A percentile compares a stretch with the other conserved stretches of the same genome.
These are phyloP conservation scores for Drosophila truncata DNA, from an alignment of 1,140 invertebrate species.

Conservation along the genomic window DNA sequence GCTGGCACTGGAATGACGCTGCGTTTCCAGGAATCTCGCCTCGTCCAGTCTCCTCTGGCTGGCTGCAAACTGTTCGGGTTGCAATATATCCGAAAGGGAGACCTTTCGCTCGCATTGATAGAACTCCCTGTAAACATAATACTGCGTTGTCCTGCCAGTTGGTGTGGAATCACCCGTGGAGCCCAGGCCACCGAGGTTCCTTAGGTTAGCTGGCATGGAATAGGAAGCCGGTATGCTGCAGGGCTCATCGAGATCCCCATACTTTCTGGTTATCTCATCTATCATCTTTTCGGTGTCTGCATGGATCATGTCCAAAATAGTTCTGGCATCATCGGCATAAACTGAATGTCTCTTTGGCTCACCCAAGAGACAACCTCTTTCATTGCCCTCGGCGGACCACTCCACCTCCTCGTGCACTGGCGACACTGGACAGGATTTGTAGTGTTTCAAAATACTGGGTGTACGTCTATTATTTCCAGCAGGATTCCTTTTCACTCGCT, in stretches of 20 bases:
- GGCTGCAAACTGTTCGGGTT: constrained; percentile 70
- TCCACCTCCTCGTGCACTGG: constrained; percentile 89
- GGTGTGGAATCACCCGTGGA: constrained; percentile 69
- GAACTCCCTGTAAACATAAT: constrained; percentile 89
- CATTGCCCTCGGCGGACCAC: constrained; percentile 85
- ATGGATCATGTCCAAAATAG: constrained; percentile 88
- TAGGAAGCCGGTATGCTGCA: constrained; percentile 57
- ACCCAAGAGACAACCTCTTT: constrained; percentile 41
- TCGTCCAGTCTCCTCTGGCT: constrained; percentile 71
- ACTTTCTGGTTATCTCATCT: constrained; percentile 87
- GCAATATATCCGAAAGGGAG: constrained; percentile 80
- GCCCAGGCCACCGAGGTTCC: constrained; percentile 57
- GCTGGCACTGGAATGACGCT: constrained; percentile 88
- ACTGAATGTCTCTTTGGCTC: constrained; percentile 83
- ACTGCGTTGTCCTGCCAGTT: constrained; percentile 87
- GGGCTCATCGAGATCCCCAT: constrained; percentile 87
- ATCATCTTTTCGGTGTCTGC: constrained; percentile 88
- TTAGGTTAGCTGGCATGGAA: constrained; percentile 71
- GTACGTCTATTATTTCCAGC: constrained; percentile 84
- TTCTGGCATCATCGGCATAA: constrained; percentile 87
- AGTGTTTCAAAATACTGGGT: constrained; percentile 89
- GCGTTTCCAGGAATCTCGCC: constrained; percentile 83
- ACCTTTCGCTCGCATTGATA: constrained; percentile 83
- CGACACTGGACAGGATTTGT: constrained; percentile 89
- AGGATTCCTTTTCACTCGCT: constrained; percentile 69